Percentiles rank a stretch among this genome's conserved stretches.
Conservation (phyloP, 2,113 vertebrate genomes). For the Serinus canaria region DNA sequence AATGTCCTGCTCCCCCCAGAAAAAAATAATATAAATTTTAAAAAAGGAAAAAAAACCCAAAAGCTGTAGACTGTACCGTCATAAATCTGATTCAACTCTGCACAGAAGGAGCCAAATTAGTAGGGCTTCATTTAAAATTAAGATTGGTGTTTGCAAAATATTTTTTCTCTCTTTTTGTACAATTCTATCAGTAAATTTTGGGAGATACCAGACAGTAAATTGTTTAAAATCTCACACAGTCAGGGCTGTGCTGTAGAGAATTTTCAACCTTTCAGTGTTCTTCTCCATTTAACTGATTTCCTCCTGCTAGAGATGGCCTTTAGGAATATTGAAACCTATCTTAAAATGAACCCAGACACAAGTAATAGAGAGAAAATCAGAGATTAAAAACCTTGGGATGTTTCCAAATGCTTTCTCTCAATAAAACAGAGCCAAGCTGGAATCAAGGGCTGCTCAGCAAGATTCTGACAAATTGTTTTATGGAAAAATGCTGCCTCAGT, state of each 20-base stretch:
- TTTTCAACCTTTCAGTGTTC: background rate
- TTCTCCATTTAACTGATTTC: background rate
- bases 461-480: background rate
- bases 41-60: no score
- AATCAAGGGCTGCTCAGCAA: background rate
- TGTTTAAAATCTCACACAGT: background rate
- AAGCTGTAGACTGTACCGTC: no score
- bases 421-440: background rate
- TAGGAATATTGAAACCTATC: background rate
- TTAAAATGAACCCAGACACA: background rate
- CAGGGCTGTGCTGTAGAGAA: background rate
- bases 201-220: background rate
- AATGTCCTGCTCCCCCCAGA: fast-evolving
- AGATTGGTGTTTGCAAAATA: background rate
- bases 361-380: background rate
- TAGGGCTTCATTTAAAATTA: background rate
- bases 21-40: no score
- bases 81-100: background rate
- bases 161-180: background rate
- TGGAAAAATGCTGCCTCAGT: background rate
- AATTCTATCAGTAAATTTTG: background rate
- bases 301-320: background rate
- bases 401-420: background rate
- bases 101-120: background rate
- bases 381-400: background rate